Base-by-base conservation (phyloP, 2,888 invertebrate species). In the Polylopha cassiicola region DNA sequence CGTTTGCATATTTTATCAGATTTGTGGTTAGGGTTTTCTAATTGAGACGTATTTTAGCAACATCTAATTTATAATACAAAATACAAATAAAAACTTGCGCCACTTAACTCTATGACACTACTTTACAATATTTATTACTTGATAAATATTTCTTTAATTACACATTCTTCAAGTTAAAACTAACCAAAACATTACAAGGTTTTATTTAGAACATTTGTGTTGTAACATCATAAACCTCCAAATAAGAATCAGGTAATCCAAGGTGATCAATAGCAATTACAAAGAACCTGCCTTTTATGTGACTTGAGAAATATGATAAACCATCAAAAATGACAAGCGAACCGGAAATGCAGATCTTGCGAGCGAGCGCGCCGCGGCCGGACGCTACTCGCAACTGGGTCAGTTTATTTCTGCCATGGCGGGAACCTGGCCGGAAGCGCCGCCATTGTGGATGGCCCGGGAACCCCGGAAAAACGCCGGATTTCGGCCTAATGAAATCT, bases 321-420 rank as follows among this genome's bases (percentile, higher is more conserved):
- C 66, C 65, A 73, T 76, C 76, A 82, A 74, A 77, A 77, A 75
- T 77, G 79, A 81, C 79, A 82, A 64, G 73, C 62, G 60, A 66
- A 74, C 75, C 82, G 84, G 84, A 85, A 82, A 84, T 84, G 84
- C 84, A 81, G 74, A 73, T 71, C 66, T 70, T 61, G 60, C 67
- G 61, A 62, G 53, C 53, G 65, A 65, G 73, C 58, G 70, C 64
- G 60, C 60, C 46, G 61, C 78, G 80, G 82, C 80, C 76, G 77
- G 73, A 74, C 55, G 55, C 62, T 58, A n/a, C 72, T 66, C 71
- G 76, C 69, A 85, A 80, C 74, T 85, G 66, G 84, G 84, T 82
- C 84, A 82, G 75, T 70, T 76, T 85, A 85, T 85, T 85, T 84
- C 80, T 78, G 81, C 77, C 84, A 82, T 80, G 85, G 82, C 84